Evolutionary conservation across 1,140 invertebrate genomes (phyloP).

Genomic region (Orchesella cincta): DNA sequence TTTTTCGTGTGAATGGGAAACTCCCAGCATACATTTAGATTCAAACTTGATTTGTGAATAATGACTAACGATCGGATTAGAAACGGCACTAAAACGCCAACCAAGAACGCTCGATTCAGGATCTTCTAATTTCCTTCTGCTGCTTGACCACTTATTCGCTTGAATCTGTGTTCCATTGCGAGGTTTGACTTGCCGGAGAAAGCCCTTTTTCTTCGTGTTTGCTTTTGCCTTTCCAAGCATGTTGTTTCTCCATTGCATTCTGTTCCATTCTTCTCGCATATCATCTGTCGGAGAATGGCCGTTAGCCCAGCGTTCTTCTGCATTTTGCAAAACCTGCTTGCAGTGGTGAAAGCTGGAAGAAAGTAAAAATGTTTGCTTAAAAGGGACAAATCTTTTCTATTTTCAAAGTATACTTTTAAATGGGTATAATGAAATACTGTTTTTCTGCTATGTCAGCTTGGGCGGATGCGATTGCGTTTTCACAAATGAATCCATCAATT

Average conservation of each 20-base stretch:
- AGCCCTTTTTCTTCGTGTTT: background rate
- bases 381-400: background rate
- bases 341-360: background rate
- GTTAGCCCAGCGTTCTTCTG: slow-evolving; percentile 18
- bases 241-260: slow-evolving; percentile 32
- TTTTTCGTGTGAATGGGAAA: background rate
- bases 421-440: no score
- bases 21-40: background rate
- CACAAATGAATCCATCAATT: slow-evolving; percentile 48
- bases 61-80: background rate
- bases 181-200: slow-evolving; percentile 9
- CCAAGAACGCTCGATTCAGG: background rate
- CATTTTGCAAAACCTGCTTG: background rate
- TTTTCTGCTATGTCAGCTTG: slow-evolving; percentile 40
- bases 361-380: no score
- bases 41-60: no score
- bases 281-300: slow-evolving; percentile 29
- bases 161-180: background rate
- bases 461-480: slow-evolving; percentile 39
- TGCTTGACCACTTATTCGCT: background rate
- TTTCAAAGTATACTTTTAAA: background rate
- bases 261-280: slow-evolving; percentile 31
- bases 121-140: background rate
- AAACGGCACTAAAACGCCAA: slow-evolving; percentile 5
- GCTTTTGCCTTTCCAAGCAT: slow-evolving; percentile 22